Percentiles rank a stretch among this genome's conserved stretches.
phyloP scores from a whole-genome alignment of 2,113 vertebrate genomes.

The Oceanodroma tethys region DNA sequence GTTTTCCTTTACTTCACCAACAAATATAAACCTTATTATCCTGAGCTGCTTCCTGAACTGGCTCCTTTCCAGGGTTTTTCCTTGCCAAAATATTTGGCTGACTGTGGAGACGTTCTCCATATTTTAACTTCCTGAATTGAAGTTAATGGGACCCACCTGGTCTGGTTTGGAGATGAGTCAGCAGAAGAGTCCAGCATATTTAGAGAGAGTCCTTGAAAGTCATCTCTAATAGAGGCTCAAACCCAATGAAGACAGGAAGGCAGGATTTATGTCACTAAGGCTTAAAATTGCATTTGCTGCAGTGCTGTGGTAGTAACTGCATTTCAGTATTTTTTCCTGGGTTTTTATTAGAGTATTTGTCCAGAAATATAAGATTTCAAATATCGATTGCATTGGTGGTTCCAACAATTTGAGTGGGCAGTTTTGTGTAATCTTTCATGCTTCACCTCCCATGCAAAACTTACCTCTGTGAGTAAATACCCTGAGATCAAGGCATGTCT shows the following conservation, averaged over 20 bases:
- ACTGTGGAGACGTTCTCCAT: slow-evolving; percentile 15
- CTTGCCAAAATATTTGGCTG: slow-evolving; percentile 37
- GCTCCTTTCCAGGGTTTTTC: slow-evolving; percentile 19
- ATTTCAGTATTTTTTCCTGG: slow-evolving; percentile 27
- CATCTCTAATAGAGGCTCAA: not conserved
- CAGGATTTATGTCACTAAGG: not conserved
- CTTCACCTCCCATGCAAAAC: not conserved
- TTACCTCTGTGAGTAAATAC: not conserved
- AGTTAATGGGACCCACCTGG: slow-evolving; percentile 53
- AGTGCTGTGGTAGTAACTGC: not conserved
- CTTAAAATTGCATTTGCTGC: not conserved
- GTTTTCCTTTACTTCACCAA: slow-evolving; percentile 38
- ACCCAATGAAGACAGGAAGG: not conserved
- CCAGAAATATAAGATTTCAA: slow-evolving; percentile 58
- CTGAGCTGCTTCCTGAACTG: slow-evolving; percentile 57
- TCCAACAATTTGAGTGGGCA: slow-evolving; percentile 35
- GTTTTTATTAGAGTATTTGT: slow-evolving; percentile 30
- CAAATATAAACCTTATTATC: slow-evolving; percentile 51
- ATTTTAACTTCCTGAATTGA: not conserved
- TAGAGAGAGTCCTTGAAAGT: not conserved
- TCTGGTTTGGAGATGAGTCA: slow-evolving; percentile 38
- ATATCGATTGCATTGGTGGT: slow-evolving; percentile 51
- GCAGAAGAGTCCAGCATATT: not conserved
- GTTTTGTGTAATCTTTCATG: slow-evolving; percentile 1
- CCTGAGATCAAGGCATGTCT: not conserved